Evolutionary conservation across 2,113 vertebrate species (phyloP), one percentile per base, ranked within the genome.

Genomic region (Saccopteryx leptura): DNA sequence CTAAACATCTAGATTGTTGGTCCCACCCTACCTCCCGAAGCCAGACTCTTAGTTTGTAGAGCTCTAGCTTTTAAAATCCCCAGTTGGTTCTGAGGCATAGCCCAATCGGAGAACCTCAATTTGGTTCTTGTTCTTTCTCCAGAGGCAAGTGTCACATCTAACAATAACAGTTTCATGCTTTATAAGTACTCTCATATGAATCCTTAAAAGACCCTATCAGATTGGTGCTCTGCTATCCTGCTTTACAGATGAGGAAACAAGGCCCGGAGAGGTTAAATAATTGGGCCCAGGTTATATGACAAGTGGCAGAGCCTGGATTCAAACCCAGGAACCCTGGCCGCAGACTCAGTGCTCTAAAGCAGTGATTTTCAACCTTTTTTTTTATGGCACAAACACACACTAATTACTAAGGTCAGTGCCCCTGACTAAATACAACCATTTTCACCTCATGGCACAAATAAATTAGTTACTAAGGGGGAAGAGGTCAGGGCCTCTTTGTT

Each of bases 291-390:
- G 28, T 14, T 23, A 26, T 15, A 33, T 6, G 39, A 5, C 12
- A 39, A n/a, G 31, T 21, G 81, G 71, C 90, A 88, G 28, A 80
- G 83, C 50, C 46, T 23, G 63, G 86, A 93, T 50, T 90, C 50
- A 24, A 82, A 74, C 39, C 61, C 28, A 81, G 21, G 33, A 33
- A 15, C 5, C 4, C 90, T 21, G 63, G 58, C 26, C 28, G 13
- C 26, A 50, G 39, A 90, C 39, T 21, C 21, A 10, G 46, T 3
- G 39, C 54, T 71, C 89, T 54, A 39, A 39, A 39, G 39, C 39
- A 39, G 39, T 39, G 39, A 39, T 39, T 39, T 39, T 39, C 39
- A 39, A 39, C 39, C 39, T 39, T 39, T 39, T 39, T 39, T 39
- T 39, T 39, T 39, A 39, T 39, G 39, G 39, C 39, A 39, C 39